phyloP scores from a whole-genome alignment of 2,797 vertebrate species.

The Premnoplex brunnescens region DNA sequence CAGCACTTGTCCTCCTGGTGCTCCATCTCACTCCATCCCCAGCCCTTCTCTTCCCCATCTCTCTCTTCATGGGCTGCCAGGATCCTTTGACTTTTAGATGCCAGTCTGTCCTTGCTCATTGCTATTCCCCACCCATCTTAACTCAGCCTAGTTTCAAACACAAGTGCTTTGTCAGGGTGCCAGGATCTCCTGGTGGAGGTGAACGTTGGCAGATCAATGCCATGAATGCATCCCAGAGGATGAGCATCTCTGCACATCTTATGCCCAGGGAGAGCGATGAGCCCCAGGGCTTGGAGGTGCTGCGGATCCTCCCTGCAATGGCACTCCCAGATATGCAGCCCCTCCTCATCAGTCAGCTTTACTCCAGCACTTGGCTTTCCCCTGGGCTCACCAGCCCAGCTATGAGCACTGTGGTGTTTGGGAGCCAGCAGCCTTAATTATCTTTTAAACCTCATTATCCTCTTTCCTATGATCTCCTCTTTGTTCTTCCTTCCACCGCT shows the following conservation, averaged over 20 bases:
- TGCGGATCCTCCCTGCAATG: background rate
- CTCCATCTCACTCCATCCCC: background rate
- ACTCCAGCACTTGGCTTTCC: background rate
- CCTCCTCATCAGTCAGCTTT: background rate
- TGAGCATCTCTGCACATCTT: background rate
- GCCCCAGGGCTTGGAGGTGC: background rate
- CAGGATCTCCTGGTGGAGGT: background rate
- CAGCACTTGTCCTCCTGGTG: background rate
- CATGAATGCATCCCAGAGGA: background rate
- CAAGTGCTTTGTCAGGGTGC: background rate
- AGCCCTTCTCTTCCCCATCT: background rate
- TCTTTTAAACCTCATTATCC: background rate
- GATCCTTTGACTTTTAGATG: background rate
- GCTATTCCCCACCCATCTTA: constrained; percentile 11
- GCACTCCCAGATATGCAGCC: background rate
- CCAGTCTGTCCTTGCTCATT: constrained; percentile 19
- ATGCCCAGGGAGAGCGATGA: background rate
- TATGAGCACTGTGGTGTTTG: background rate
- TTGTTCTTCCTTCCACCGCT: background rate
- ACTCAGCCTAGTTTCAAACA: background rate
- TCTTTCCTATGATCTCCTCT: background rate
- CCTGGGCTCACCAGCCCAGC: background rate
- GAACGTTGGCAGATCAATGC: constrained; percentile 8
- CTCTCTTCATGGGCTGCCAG: background rate
- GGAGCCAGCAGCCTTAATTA: background rate